Evolutionary conservation across 1,140 invertebrate species (phyloP).

Genomic region (Trissolcus basalis): DNA sequence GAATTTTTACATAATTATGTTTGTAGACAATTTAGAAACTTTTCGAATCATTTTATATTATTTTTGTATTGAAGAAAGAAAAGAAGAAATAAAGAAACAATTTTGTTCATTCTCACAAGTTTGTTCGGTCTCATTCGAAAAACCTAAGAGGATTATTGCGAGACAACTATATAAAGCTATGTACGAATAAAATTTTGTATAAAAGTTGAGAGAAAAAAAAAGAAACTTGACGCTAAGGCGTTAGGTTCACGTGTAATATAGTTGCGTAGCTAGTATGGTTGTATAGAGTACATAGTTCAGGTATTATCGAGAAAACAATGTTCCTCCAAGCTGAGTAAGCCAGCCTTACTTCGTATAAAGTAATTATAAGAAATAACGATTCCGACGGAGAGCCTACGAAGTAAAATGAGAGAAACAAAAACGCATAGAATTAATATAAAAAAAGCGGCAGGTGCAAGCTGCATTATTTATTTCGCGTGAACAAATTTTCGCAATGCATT

Average conservation of each 20-base stretch:
- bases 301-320: slow-evolving; percentile 70
- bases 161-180: slow-evolving; percentile 25
- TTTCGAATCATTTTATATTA: too few relatives aligned
- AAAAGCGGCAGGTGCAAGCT: slow-evolving; percentile 21
- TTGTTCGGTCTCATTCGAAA: too few relatives aligned
- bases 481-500: slow-evolving; percentile 18
- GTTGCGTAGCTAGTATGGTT: slow-evolving; percentile 48
- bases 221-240: slow-evolving; percentile 15
- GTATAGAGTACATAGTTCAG: slow-evolving; percentile 51
- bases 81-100: too few relatives aligned
- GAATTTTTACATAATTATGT: too few relatives aligned
- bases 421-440: too few relatives aligned
- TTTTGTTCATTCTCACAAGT: background rate
- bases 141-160: background rate
- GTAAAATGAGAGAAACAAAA: too few relatives aligned
- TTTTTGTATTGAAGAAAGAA: too few relatives aligned
- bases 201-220: slow-evolving; percentile 26
- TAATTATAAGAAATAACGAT: slow-evolving; percentile 39
- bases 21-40: too few relatives aligned
- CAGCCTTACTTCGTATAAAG: slow-evolving; percentile 72
- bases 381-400: slow-evolving; percentile 22
- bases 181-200: slow-evolving; percentile 57
- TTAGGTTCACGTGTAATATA: slow-evolving; percentile 35
- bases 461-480: slow-evolving; percentile 46
- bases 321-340: slow-evolving; percentile 75